Percentiles rank a stretch among this genome's conserved stretches.
These are phyloP conservation scores for Bimastos eiseni DNA, from an alignment of 2,888 invertebrate species.

Conservation along the genomic window DNA sequence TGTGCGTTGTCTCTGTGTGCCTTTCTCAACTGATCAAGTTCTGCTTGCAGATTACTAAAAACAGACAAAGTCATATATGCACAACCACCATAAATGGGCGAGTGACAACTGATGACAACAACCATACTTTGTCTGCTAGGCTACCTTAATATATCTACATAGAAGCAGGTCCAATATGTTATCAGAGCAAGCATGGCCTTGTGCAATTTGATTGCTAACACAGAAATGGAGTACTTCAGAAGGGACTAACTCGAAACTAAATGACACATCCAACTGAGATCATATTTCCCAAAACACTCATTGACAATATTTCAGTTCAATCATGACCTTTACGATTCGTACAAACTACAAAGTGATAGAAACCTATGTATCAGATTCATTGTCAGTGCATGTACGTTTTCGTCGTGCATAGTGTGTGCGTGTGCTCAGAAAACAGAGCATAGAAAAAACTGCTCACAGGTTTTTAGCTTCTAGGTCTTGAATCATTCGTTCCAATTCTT, in stretches of 20 bases:
- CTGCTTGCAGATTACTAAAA: not conserved
- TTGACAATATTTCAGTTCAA: not conserved
- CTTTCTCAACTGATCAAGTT: conserved; percentile 3
- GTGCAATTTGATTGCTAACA: not conserved
- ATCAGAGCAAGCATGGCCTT: not conserved
- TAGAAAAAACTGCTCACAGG: conserved; percentile 63
- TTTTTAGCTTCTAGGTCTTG: conserved; percentile 93
- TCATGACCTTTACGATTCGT: no score
- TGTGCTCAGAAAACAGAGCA: not conserved
- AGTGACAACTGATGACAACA: not conserved
- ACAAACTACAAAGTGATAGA: not conserved
- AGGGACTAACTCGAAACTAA: not conserved
- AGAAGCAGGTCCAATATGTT: not conserved
- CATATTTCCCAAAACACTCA: not conserved
- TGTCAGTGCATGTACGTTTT: not conserved
- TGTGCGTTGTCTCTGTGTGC: conserved; percentile 17
- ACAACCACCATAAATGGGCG: not conserved
- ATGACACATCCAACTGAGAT: not conserved
- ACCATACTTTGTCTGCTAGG: not conserved
- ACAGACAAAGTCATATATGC: not conserved
- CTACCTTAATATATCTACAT: not conserved
- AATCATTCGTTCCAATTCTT: conserved; percentile 91
- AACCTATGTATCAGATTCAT: not conserved
- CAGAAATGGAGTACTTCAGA: not conserved
- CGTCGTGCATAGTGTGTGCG: not conserved